Percentiles rank a stretch among this genome's conserved stretches.
Evolutionary conservation across 1,140 invertebrate species (phyloP).

Genomic region (Colletes latitarsis): DNA sequence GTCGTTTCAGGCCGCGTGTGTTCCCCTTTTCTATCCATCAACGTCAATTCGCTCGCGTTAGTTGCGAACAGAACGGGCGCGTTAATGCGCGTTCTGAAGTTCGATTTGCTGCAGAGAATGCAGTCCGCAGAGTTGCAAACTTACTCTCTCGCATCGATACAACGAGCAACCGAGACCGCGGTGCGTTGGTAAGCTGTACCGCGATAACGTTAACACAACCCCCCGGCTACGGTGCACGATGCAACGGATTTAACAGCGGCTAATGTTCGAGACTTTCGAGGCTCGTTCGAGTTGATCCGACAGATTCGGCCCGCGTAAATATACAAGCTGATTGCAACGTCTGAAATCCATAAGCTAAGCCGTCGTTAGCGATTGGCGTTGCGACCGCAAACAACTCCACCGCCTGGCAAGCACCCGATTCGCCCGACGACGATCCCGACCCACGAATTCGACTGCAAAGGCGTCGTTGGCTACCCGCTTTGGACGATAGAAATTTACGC

Average conservation of each 20-base stretch:
- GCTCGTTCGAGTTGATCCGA: constrained; percentile 15
- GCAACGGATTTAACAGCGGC: constrained; percentile 17
- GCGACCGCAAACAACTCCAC: neutral
- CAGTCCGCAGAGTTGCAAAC: neutral
- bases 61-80: neutral
- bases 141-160: neutral
- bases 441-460: constrained; percentile 3
- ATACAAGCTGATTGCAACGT: constrained; percentile 17
- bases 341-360: constrained; percentile 1
- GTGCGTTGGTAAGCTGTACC: too few species aligned
- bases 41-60: neutral
- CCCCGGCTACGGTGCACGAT: neutral
- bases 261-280: constrained; percentile 16
- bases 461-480: constrained; percentile 5
- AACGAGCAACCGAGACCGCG: neutral
- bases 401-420: neutral
- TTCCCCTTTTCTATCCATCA: too few species aligned
- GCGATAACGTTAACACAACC: constrained; percentile 1
- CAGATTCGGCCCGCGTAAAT: neutral
- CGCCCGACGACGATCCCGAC: neutral
- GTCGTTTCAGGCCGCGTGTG: too few species aligned
- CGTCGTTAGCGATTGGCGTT: neutral
- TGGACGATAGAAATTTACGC: neutral
- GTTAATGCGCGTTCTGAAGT: neutral
- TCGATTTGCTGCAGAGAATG: neutral